Evolutionary conservation across 1,140 invertebrate genomes (phyloP).

Genomic region (Aphaenogaster rudis): DNA sequence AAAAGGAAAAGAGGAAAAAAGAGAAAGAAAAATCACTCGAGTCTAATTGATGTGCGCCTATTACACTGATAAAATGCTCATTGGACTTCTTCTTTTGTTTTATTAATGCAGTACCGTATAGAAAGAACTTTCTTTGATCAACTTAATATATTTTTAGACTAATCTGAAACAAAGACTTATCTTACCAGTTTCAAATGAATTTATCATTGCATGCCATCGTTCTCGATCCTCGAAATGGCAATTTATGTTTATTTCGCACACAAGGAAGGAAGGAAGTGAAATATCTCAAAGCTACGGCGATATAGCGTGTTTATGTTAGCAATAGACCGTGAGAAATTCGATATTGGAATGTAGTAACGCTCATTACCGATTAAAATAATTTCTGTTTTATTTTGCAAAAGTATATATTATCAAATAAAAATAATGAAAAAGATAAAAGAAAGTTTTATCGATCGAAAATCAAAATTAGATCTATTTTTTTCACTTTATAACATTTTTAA

Average conservation of each 20-base stretch:
- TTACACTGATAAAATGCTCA: not conserved
- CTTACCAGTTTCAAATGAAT: not conserved
- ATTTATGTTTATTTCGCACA: not conserved
- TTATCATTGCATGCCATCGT: conserved; percentile 14
- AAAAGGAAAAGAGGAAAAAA: not conserved
- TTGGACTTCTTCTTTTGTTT: not conserved
- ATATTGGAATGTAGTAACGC: not conserved
- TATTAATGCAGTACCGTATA: not conserved
- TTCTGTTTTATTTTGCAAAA: not conserved
- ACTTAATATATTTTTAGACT: not conserved
- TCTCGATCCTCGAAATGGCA: not conserved
- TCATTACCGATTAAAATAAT: not conserved
- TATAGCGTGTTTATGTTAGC: not conserved
- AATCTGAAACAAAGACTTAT: not conserved
- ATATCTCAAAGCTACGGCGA: not conserved
- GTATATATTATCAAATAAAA: not conserved
- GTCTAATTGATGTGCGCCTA: not conserved
- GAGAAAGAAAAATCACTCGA: not conserved
- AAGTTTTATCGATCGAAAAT: not conserved
- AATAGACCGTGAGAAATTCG: not conserved
- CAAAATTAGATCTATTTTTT: not conserved
- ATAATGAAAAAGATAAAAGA: not conserved
- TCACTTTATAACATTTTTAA: not conserved
- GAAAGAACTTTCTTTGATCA: not conserved
- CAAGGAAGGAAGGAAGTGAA: not conserved